These are phyloP conservation scores for Alectoris magna DNA, from an alignment of 2,797 vertebrate species.

Conservation along the genomic window DNA sequence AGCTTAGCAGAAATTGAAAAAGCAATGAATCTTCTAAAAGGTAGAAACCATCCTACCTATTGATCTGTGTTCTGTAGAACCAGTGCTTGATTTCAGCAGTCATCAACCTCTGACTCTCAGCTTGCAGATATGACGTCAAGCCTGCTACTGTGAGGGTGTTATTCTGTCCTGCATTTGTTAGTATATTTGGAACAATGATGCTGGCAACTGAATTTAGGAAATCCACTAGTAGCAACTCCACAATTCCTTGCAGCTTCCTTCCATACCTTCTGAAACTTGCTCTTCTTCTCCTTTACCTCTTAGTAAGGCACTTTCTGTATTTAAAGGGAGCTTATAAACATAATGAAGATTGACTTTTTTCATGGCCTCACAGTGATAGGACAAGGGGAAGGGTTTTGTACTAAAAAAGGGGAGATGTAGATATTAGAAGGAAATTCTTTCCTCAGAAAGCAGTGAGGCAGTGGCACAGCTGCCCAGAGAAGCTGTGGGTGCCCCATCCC, in stretches of 20 bases:
- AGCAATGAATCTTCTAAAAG: neutral
- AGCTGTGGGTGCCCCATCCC: neutral
- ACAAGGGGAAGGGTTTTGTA: neutral
- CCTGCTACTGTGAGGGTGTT: neutral
- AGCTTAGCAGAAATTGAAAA: neutral
- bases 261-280: neutral
- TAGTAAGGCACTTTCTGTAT: neutral
- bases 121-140: neutral
- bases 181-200: neutral
- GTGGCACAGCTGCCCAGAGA: neutral
- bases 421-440: neutral
- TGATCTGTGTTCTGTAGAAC: neutral
- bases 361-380: neutral
- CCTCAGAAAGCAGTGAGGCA: neutral
- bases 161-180: neutral
- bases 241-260: neutral
- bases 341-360: neutral
- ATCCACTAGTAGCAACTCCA: neutral
- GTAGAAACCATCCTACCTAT: neutral
- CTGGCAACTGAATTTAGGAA: constrained; percentile 4
- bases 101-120: neutral
- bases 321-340: neutral
- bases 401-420: neutral
- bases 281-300: neutral
- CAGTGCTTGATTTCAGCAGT: neutral